phyloP scores from a whole-genome alignment of 2,797 vertebrate species.

The Aldrovandia affinis region DNA sequence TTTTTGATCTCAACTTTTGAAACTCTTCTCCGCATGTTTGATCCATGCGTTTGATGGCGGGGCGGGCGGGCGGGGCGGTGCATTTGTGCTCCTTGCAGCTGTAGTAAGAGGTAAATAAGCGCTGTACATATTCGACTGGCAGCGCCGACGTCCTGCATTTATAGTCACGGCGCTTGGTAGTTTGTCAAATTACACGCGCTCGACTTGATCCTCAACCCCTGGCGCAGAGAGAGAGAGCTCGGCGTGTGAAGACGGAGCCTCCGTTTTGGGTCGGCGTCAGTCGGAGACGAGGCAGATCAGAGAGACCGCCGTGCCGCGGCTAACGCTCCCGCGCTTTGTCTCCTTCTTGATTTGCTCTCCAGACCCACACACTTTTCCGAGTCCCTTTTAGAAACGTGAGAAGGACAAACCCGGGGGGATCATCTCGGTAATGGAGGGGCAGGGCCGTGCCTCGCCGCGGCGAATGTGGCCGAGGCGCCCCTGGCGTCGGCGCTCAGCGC shows the following conservation, averaged over 20 bases:
- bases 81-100: not conserved
- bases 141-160: not conserved
- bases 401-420: constrained; percentile 35
- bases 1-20: not conserved
- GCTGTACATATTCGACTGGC: not conserved
- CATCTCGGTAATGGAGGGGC: constrained; percentile 30
- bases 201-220: constrained; percentile 41
- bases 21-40: not conserved
- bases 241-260: constrained; percentile 32
- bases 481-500: constrained; percentile 8
- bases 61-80: too few species aligned
- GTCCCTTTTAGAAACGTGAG: constrained; percentile 29
- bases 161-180: not conserved
- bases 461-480: constrained; percentile 25
- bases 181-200: constrained; percentile 34
- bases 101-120: not conserved
- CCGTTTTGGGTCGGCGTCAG: constrained; percentile 39
- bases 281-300: constrained; percentile 26
- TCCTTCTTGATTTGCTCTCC: constrained; percentile 17
- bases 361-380: constrained; percentile 26
- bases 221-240: constrained; percentile 30
- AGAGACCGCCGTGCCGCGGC: constrained; percentile 31
- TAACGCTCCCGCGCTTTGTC: constrained; percentile 31
- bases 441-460: constrained; percentile 15
- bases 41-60: not conserved